Evolutionary conservation across 2,888 invertebrate species (phyloP).

Genomic region (Beris morrisii): DNA sequence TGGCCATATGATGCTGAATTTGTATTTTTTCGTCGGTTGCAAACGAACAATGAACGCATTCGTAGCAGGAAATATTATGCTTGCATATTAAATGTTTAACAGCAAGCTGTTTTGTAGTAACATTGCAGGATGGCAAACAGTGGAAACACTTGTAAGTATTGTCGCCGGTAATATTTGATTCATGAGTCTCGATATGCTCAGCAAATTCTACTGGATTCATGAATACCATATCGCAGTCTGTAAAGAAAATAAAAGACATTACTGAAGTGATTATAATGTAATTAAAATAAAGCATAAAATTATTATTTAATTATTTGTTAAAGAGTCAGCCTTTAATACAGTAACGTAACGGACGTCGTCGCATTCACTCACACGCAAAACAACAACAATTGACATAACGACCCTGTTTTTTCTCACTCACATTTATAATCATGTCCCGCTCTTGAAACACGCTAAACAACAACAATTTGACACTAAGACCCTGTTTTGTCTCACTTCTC

Average conservation of each 20-base stretch:
- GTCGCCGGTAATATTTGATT: background rate
- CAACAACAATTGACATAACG: no score
- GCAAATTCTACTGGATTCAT: conserved; percentile 30
- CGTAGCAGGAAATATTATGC: conserved; percentile 56
- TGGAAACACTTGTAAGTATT: conserved; percentile 7
- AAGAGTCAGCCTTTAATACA: no score
- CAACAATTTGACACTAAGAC: no score
- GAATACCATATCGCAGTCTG: conserved; percentile 34
- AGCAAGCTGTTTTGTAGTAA: conserved; percentile 21
- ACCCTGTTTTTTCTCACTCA: no score
- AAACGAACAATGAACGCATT: conserved; percentile 59
- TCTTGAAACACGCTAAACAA: no score
- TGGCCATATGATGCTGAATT: conserved; percentile 58
- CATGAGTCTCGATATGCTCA: conserved; percentile 27
- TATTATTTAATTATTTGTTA: no score
- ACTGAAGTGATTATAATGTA: background rate
- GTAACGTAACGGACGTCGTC: no score
- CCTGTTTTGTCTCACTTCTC: no score
- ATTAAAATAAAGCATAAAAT: no score
- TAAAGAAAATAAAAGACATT: conserved; percentile 23
- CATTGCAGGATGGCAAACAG: background rate
- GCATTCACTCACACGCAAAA: no score
- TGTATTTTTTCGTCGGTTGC: conserved; percentile 52
- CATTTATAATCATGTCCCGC: no score
- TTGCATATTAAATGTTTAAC: conserved; percentile 51